Base-by-base conservation (phyloP, 2,888 invertebrate genomes). In the Acanthosepion esculentum region DNA sequence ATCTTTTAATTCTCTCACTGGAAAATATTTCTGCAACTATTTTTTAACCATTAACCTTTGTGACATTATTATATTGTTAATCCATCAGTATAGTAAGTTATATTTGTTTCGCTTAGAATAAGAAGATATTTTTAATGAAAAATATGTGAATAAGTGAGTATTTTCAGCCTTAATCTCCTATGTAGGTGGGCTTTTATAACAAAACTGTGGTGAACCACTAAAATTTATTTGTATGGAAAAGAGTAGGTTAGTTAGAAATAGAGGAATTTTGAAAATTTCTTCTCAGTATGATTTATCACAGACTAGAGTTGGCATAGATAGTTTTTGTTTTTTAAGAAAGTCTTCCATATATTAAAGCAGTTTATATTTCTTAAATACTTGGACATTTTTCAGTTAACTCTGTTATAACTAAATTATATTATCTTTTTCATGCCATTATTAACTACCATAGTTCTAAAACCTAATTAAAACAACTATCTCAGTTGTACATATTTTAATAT, bases 1-100 rank as follows among this genome's bases (percentile, higher is more conserved):
- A 78, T 78, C 78, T 78, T 78, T 78, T 78, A 78, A 78, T 78
- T 78, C 78, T 78, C 12, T 78, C 78, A 15, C 23, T 33, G 15
- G 78, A 78, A 78, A 78, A 78, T 78, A 78, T 78, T 78, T 78
- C n/a, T 78, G n/a, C 78, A 33, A 33, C 78, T 78, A 78, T n/a
- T 78, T 78, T 78, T 78, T 78, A 78, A 78, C 78, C 78, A 78
- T 78, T 78, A 78, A n/a, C 78, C 5, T 78, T 78, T 78, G 8
- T n/a, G 78, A 33, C n/a, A 78, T n/a, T n/a, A 78, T 78, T 78
- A 78, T n/a, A 33, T n/a, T 78, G 29, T 29, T 64, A 64, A 64
- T 64, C 64, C 64, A 23, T n/a, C 18, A n/a, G 18, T n/a, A 15
- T 12, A 78, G n/a, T 78, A 78, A 78, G 78, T 33, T 78, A 12